Base-by-base conservation (phyloP, 2,888 invertebrate genomes). In the Caprella mutica region DNA sequence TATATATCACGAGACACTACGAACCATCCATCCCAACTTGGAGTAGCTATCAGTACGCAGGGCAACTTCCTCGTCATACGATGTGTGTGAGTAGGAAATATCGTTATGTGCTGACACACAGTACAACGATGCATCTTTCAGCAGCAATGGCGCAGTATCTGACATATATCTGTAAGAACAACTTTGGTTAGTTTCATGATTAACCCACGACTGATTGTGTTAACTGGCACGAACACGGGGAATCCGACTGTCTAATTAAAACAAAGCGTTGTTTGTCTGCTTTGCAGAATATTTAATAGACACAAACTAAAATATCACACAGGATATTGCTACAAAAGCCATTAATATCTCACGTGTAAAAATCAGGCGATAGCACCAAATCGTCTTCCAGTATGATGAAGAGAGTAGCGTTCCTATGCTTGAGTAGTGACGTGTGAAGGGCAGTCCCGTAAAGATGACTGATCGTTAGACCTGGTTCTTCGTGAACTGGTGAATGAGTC, bases 341-440 rank as follows among this genome's bases (percentile, higher is more conserved):
- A n/a, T n/a, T n/a, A 23, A 33, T 50, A n/a, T 12, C 48, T 5
- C 26, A 48, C 48, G 29, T 48, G 19, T 48, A 59, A 35, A 59
- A 59, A 27, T 59, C 59, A 3, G 59, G 59, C 5, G 59, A 59
- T 5, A 55, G 38, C 3, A 14, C 19, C 1, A 59, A 21, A 17
- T 59, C 59, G 42, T 59, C 59, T 46, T 59, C 59, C 19, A 59
- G 38, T 19, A 59, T 38, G 17, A 59, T 55, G 52, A 55, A n/a
- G 21, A 55, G 39, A 27, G 55, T 48, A 2, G 52, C 58, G n/a
- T 46, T 43, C 21, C 14, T 8, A 33, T 54, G 35, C 24, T n/a
- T n/a, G n/a, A n/a, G n/a, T n/a, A n/a, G n/a, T n/a, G n/a, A n/a
- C n/a, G n/a, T n/a, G n/a, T n/a, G n/a, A n/a, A n/a, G n/a, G n/a